Conservation (phyloP, 2,888 invertebrate species). For the Pasiphila rectangulata region DNA sequence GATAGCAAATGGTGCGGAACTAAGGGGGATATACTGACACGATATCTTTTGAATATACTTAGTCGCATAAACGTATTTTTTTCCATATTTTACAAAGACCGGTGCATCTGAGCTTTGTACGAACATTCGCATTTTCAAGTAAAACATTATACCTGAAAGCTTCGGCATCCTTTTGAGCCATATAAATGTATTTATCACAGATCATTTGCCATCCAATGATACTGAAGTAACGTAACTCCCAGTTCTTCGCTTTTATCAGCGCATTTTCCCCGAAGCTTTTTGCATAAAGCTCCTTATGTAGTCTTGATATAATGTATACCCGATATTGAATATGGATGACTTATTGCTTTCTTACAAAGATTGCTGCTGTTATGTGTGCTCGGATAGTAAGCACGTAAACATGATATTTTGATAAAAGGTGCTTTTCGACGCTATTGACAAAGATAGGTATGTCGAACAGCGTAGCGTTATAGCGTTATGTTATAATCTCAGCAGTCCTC, state of each 20-base stretch:
- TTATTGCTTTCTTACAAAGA: conserved; percentile 30
- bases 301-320: conserved; percentile 38
- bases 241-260: conserved; percentile 53
- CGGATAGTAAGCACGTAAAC: conserved; percentile 18
- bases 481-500: too few relatives aligned
- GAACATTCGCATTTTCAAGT: conserved; percentile 41
- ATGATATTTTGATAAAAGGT: conserved; percentile 20
- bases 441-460: conserved; percentile 8
- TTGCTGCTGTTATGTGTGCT: conserved; percentile 22
- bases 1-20: conserved; percentile 71
- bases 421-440: conserved; percentile 13
- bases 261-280: conserved; percentile 46
- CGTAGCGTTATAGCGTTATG: conserved; percentile 10
- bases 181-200: conserved; percentile 64
- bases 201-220: conserved; percentile 70
- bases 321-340: conserved; percentile 32
- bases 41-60: conserved; percentile 60
- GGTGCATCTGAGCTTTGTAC: conserved; percentile 7
- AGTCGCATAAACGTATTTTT: conserved; percentile 44
- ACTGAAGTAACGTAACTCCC: conserved; percentile 61
- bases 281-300: conserved; percentile 47
- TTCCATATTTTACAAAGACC: conserved; percentile 16
- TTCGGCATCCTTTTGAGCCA: conserved; percentile 54
- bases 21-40: conserved; percentile 67
- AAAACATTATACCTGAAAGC: conserved; percentile 37